Evolutionary conservation across 2,113 vertebrate species (phyloP).

Genomic region (Halcyon malimbica): DNA sequence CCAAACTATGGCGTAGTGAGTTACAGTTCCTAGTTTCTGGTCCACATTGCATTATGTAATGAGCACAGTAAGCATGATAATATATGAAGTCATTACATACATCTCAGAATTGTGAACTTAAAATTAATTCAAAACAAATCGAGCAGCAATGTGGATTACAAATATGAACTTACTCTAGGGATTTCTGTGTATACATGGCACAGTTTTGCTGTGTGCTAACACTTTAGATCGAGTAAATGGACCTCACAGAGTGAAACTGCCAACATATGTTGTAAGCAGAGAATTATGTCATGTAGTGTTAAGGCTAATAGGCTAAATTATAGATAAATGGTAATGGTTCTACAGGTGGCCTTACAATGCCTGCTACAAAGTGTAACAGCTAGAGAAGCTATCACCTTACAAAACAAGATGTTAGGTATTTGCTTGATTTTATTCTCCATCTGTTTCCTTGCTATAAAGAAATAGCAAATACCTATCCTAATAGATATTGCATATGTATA

Average conservation of each 20-base stretch:
- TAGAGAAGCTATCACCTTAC: background rate
- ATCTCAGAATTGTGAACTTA: conserved; percentile 21
- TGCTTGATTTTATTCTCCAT: background rate
- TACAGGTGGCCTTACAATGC: background rate
- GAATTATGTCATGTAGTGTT: conserved; percentile 2
- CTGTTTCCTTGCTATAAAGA: background rate
- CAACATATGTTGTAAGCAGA: background rate
- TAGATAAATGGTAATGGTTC: background rate
- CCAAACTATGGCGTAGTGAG: background rate
- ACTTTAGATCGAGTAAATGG: background rate
- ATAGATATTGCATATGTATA: background rate
- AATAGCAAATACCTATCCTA: background rate
- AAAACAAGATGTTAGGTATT: background rate
- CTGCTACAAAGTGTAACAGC: background rate
- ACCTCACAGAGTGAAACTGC: background rate
- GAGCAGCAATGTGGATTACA: background rate
- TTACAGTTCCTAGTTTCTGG: background rate
- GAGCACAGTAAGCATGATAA: background rate
- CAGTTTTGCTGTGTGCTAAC: background rate
- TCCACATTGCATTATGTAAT: background rate
- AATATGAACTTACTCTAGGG: background rate
- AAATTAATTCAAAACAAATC: conserved; percentile 20
- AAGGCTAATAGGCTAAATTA: conserved; percentile 1
- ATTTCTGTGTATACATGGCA: background rate
- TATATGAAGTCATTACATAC: background rate